Evolutionary conservation across 1,140 invertebrate genomes (phyloP).

Genomic region (Drosophila lacteicornis): DNA sequence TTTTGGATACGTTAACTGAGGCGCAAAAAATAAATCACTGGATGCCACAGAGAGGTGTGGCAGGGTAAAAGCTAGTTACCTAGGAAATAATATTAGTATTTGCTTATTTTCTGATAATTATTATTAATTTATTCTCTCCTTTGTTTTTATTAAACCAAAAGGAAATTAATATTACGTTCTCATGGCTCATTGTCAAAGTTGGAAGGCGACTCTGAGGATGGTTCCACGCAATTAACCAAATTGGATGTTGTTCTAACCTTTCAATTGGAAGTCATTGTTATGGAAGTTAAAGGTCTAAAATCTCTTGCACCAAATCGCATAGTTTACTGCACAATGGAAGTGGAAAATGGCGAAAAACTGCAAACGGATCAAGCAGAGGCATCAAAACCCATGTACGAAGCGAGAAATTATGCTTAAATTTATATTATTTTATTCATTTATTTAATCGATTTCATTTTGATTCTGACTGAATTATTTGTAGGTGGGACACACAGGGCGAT

Average conservation of each 20-base stretch:
- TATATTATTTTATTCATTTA: not conserved
- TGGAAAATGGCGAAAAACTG: conserved; percentile 98
- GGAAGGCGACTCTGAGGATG: conserved; percentile 94
- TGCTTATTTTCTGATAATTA: not conserved
- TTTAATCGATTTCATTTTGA: too few species aligned
- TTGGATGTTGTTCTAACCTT: conserved; percentile 98
- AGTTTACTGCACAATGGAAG: conserved; percentile 99
- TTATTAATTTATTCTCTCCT: not conserved
- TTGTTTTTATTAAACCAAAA: conserved; percentile 18
- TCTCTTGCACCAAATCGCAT: conserved; percentile 98
- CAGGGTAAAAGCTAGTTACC: not conserved
- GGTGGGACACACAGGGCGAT: conserved; percentile 99
- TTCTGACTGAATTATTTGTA: conserved; percentile 71
- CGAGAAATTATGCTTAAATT: not conserved
- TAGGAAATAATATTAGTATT: not conserved
- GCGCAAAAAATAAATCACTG: not conserved
- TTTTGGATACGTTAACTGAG: too few species aligned
- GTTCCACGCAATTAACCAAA: conserved; percentile 96
- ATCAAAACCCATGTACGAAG: conserved; percentile 96
- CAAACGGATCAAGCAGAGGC: conserved; percentile 99
- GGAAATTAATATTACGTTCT: conserved; percentile 88
- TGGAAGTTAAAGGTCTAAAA: conserved; percentile 99
- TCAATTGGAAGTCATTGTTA: conserved; percentile 98
- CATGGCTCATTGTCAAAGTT: conserved; percentile 97
- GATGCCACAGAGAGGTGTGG: not conserved